A percentile compares a stretch with the other conserved stretches of the same genome.
These are phyloP conservation scores for Mythimna impura DNA, from an alignment of 2,888 invertebrate species.

Conservation along the genomic window DNA sequence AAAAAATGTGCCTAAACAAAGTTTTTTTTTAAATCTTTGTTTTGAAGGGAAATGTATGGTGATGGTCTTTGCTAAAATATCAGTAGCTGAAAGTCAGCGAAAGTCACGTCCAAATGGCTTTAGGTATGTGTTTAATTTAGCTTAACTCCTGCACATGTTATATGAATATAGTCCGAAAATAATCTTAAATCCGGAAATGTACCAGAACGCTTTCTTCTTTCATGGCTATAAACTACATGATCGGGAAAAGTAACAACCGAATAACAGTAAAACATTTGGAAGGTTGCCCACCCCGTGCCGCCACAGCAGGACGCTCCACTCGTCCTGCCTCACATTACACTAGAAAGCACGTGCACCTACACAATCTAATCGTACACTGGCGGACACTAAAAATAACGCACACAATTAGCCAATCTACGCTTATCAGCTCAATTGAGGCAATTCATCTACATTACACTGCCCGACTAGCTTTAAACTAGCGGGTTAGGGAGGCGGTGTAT, in stretches of 20 bases:
- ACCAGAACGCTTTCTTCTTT: slow-evolving; percentile 43
- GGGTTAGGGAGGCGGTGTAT: background rate
- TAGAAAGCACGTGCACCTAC: slow-evolving; percentile 54
- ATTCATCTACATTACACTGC: slow-evolving; percentile 68
- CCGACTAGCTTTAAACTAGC: slow-evolving; percentile 42
- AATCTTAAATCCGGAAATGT: slow-evolving; percentile 32
- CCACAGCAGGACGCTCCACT: background rate
- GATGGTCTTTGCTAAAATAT: background rate
- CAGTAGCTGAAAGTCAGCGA: background rate
- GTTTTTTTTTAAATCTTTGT: background rate
- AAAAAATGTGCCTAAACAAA: too few relatives aligned
- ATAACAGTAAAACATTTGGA: slow-evolving; percentile 23
- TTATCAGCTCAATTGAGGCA: slow-evolving; percentile 77
- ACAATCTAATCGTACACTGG: slow-evolving; percentile 62
- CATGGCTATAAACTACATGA: slow-evolving; percentile 19
- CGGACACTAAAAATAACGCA: slow-evolving; percentile 82
- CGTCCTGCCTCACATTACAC: slow-evolving; percentile 18
- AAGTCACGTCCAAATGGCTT: background rate
- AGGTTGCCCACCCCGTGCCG: slow-evolving; percentile 43
- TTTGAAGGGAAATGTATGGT: background rate
- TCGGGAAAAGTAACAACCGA: slow-evolving; percentile 23
- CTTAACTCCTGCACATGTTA: background rate
- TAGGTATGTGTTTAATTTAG: background rate
- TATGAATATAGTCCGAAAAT: slow-evolving; percentile 24
- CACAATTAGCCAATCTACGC: slow-evolving; percentile 80